Base-by-base conservation (phyloP, 2,888 invertebrate species). In the Apamea crenata region DNA sequence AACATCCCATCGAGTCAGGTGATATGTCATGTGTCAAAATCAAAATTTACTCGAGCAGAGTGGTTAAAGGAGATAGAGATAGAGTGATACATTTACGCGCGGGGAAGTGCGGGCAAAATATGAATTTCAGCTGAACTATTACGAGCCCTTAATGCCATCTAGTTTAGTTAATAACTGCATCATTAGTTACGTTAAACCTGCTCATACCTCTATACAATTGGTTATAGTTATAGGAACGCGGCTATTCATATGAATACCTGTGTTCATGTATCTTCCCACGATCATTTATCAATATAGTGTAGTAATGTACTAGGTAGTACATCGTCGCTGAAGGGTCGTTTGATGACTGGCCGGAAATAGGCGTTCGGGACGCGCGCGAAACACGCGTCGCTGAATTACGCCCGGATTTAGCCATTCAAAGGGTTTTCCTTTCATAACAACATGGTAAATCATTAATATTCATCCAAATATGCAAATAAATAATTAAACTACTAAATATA, bases 341-440 rank as follows among this genome's bases (percentile, higher is more conserved):
- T 79, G 84, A 81, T 80, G 77, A 77, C 67, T 40, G 59, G 40
- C 74, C 71, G 84, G 84, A 88, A 83, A 84, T 87, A 81, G 77
- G 36, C 71, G 63, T 65, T 81, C 74, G 65, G 40, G 59, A 67
- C 71, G 69, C 59, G 72, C 44, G 67, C 40, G 72, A 74, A 70
- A 79, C 68, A 76, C 78, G 74, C 65, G 32, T 63, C 61, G 29
- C 29, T 65, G 53, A 79, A 84, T 77, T 83, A 68, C 70, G 36
- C n/a, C 66, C 71, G 74, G 77, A 80, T 74, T 79, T 77, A 59
- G 73, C 74, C 72, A 83, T 84, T 83, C 84, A 80, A 75, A 70
- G 61, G 69, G 69, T 76, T 75, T 79, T 53, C 73, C 77, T 80
- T 74, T 59, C 53, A 69, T 32, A 69, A 36, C 32, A 25, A 29